Base-by-base conservation (phyloP, 2,797 vertebrate genomes). In the Eurystomus glaucurus region DNA sequence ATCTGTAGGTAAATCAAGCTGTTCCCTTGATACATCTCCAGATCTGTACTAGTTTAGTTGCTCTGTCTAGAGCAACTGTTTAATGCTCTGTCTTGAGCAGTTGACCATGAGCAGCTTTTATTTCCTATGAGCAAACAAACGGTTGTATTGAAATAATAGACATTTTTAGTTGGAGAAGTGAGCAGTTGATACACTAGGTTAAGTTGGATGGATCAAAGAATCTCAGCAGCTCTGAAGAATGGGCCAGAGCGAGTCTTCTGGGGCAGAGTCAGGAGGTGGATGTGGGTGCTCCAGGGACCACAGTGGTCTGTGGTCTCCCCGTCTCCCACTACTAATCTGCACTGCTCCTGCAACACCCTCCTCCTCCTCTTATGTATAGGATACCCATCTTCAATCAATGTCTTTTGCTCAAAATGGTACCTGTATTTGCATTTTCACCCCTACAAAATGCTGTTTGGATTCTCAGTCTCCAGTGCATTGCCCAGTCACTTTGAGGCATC, bases 141-240 rank as follows among this genome's bases (percentile, higher is more conserved):
- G 95, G 94, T 90, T 96, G 84, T 64, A 94, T 85, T 95, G 96
- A 93, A 96, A 72, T 60, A 76, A 97, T 91, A 98, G 96, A 94
- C 87, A 70, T 96, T 97, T 98, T 97, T 97, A 97, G 98, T 96
- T 98, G 96, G 97, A 93, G 78, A 96, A 97, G 93, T 13, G 54
- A 97, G 92, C 77, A 92, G 94, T 95, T 35, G 45, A 35, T 28
- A 7, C 54, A 54, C 8, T 31, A 72, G 29, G 43, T 41, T 31
- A n/a, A 22, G 25, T 10, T 65, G 33, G 15, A 26, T 41, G 4
- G 39, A 66, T 23, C 9, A 19, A 72, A 35, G 29, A 14, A 65
- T 10, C 54, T 45, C 62, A 74, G 54, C 12, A 62, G 31, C 26
- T 61, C 46, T 41, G 37, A 25, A 62, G 17, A 65, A 23, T 0